Evolutionary conservation across 2,888 invertebrate genomes (phyloP), one percentile per base, ranked within the genome.

Genomic region (Pteria penguin): DNA sequence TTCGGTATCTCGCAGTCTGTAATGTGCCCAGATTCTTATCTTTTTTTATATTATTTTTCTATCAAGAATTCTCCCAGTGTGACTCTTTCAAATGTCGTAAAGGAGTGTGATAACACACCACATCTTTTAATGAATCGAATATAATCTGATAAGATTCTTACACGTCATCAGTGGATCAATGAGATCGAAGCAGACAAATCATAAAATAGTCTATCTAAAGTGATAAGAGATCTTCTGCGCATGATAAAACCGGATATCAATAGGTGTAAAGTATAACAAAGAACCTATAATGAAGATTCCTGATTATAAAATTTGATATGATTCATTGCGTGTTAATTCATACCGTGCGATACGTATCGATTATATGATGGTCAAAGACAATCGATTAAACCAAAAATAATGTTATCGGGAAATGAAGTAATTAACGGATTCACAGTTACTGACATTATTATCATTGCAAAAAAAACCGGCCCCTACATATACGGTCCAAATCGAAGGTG

Each of bases 341-440:
- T 45, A 45, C 45, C 18, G 45, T 31, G 36, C 27, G 67, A 67
- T 67, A 54, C 24, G 29, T 29, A 67, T 67, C 67, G 54, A 67
- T 67, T 67, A 54, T 54, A 67, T n/a, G 67, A 67, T 67, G 67
- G 67, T 67, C 67, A 67, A 29, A 52, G 29, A 54, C 45, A 45
- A 45, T 45, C 45, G 45, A 45, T 45, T 18, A 14, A 18, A 14
- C 8, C 45, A 14, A 18, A 45, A 45, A 45, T 45, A 45, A 45
- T 45, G 45, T 45, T 45, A 45, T 45, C 45, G 18, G 18, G 45
- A 18, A 45, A 45, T 45, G 11, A 14, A 45, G 45, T 45, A 45
- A 45, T 45, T 45, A 45, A 45, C 45, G 45, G 45, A 45, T 45
- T 45, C 45, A 45, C 45, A 45, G 18, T 14, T 45, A 18, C 45